Percentiles rank a stretch among this genome's conserved stretches.
Evolutionary conservation across 2,888 invertebrate species (phyloP).

Genomic region (Nomada lathburiana): DNA sequence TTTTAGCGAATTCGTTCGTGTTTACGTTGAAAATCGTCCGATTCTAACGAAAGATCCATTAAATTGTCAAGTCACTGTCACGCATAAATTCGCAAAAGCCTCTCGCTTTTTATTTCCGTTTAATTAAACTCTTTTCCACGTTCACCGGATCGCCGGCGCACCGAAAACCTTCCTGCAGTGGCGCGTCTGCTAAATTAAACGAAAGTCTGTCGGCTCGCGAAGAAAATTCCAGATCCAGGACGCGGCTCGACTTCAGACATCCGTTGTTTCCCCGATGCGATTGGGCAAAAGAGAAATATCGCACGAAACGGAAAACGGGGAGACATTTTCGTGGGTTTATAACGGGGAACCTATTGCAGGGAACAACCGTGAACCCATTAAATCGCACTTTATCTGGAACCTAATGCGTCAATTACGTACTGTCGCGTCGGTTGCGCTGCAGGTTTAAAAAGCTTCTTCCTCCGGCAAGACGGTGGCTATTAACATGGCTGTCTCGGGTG

Average conservation of each 20-base stretch:
- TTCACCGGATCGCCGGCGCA: neutral
- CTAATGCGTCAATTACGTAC: constrained; percentile 27
- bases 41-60: too few species aligned
- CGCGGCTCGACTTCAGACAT: neutral
- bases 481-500: constrained; percentile 22
- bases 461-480: neutral
- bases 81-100: neutral
- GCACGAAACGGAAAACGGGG: neutral
- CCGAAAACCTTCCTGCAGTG: neutral
- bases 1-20: too few species aligned
- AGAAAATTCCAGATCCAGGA: neutral
- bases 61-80: too few species aligned
- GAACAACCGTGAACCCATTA: constrained; percentile 4
- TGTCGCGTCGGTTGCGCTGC: neutral
- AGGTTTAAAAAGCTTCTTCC: constrained; percentile 23
- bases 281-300: neutral
- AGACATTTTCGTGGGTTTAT: neutral
- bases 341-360: constrained; percentile 13
- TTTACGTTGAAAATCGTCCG: too few species aligned
- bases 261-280: neutral
- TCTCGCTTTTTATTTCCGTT: neutral
- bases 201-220: neutral
- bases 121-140: neutral
- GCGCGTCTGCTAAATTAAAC: neutral
- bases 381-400: neutral